Evolutionary conservation across 2,888 invertebrate genomes (phyloP).

Genomic region (Ochlodes sylvanus): DNA sequence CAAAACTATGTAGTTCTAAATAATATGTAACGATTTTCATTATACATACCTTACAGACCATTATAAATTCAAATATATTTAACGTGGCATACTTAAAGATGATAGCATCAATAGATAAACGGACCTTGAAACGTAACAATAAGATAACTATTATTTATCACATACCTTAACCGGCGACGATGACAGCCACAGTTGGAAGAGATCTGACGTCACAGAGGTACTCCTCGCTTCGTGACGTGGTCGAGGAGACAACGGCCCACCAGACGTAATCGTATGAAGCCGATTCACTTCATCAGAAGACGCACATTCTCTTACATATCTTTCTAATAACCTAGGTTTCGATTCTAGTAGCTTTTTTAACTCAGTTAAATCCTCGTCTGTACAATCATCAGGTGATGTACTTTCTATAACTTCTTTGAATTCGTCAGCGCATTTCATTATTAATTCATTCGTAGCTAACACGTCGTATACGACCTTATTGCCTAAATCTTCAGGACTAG

Average conservation of each 20-base stretch:
- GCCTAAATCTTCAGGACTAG: constrained; percentile 71
- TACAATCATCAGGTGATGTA: constrained; percentile 70
- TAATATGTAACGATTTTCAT: too few relatives aligned
- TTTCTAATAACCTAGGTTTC: constrained; percentile 89
- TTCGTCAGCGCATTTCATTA: constrained; percentile 67
- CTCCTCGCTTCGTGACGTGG: constrained; percentile 84
- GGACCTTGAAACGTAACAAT: constrained; percentile 28
- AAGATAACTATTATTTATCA: constrained; percentile 46
- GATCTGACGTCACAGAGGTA: constrained; percentile 92
- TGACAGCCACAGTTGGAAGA: constrained; percentile 94
- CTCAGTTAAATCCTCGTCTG: constrained; percentile 74
- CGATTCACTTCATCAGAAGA: constrained; percentile 87
- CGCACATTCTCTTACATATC: constrained; percentile 92
- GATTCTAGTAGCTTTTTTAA: constrained; percentile 68
- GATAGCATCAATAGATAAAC: neutral
- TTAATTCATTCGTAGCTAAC: constrained; percentile 65
- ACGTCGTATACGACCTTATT: constrained; percentile 75
- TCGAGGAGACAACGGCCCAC: constrained; percentile 76
- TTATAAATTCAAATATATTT: neutral
- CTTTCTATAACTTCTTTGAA: constrained; percentile 74
- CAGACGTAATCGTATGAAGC: constrained; percentile 84
- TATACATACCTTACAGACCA: too few relatives aligned
- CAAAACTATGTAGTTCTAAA: too few relatives aligned
- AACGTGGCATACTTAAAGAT: neutral
- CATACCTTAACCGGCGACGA: constrained; percentile 90